phyloP scores from a whole-genome alignment of 2,888 invertebrate genomes.

The Phengaris arion region DNA sequence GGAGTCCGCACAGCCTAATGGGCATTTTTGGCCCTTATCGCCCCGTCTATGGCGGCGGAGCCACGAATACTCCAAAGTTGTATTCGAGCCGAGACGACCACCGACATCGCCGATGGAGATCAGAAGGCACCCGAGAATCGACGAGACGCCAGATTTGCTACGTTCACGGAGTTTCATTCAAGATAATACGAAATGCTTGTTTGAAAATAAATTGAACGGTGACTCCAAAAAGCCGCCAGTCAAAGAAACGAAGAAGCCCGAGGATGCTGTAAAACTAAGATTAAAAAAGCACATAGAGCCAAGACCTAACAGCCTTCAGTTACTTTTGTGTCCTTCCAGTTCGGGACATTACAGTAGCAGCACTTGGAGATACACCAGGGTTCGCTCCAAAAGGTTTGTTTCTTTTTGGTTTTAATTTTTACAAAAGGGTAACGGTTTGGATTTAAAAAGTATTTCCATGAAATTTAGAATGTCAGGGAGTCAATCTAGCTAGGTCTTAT shows the following conservation, averaged over 20 bases:
- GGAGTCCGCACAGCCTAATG: slow-evolving; percentile 66
- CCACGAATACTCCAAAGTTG: slow-evolving; percentile 71
- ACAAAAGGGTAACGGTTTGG: too few species aligned
- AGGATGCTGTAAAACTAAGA: slow-evolving; percentile 65
- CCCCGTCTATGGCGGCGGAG: slow-evolving; percentile 72
- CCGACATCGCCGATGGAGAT: slow-evolving; percentile 64
- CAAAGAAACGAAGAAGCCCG: slow-evolving; percentile 56
- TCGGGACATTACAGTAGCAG: slow-evolving; percentile 73
- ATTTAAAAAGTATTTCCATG: too few species aligned
- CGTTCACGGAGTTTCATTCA: slow-evolving; percentile 60
- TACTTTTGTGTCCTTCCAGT: slow-evolving; percentile 68
- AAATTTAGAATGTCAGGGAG: too few species aligned
- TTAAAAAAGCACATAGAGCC: slow-evolving; percentile 67
- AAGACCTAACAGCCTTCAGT: slow-evolving; percentile 70
- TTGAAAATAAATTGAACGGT: slow-evolving; percentile 57
- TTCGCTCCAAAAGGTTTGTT: slow-evolving; percentile 68
- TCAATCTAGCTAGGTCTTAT: too few species aligned
- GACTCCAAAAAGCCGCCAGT: slow-evolving; percentile 64
- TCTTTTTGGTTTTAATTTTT: background rate
- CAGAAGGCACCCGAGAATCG: slow-evolving; percentile 48
- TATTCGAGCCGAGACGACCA: slow-evolving; percentile 70
- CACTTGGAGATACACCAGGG: slow-evolving; percentile 72
- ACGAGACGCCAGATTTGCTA: slow-evolving; percentile 63
- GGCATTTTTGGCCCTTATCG: slow-evolving; percentile 72
- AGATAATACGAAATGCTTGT: slow-evolving; percentile 44